Percentiles rank a stretch among this genome's conserved stretches.
These are phyloP conservation scores for Hypomesus transpacificus DNA, from an alignment of 2,113 vertebrate genomes.

Conservation along the genomic window DNA sequence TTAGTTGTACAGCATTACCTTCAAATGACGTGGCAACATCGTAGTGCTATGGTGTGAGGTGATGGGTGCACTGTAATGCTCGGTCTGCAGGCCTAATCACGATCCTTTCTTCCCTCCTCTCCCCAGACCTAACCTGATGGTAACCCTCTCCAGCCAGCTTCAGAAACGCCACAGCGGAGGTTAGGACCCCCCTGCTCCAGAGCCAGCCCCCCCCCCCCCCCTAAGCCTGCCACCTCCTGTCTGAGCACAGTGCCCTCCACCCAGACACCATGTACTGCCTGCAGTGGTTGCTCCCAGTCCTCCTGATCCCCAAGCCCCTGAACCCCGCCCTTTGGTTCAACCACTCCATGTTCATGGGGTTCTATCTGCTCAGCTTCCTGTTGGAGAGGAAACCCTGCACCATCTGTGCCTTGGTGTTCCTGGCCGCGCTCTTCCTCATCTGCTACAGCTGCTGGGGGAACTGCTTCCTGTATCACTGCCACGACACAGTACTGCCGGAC, in stretches of 20 bases:
- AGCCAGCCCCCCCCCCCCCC: not conserved
- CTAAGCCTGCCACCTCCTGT: constrained; percentile 21
- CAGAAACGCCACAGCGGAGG: constrained; percentile 37
- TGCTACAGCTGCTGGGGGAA: constrained; percentile 99
- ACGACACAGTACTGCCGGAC: constrained; percentile 84
- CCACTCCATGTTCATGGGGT: constrained; percentile 99
- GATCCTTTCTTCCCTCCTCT: not conserved
- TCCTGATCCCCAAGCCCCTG: constrained; percentile 97
- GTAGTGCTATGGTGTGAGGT: not conserved
- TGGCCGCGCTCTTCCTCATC: constrained; percentile 95
- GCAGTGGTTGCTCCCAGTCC: constrained; percentile 96
- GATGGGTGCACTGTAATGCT: not conserved
- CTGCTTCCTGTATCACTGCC: constrained; percentile 99
- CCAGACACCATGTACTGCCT: constrained; percentile 89
- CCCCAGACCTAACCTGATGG: constrained; percentile 51
- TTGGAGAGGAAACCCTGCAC: constrained; percentile 99
- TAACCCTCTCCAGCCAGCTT: constrained; percentile 14
- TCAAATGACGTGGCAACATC: too few species aligned
- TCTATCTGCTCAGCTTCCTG: constrained; percentile 98
- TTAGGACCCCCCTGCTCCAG: not conserved
- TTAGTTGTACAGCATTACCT: too few species aligned
- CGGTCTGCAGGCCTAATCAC: not conserved
- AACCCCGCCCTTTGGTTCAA: constrained; percentile 99
- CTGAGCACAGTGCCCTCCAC: constrained; percentile 11
- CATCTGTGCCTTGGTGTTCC: constrained; percentile 98